phyloP scores from a whole-genome alignment of 2,888 invertebrate genomes.

The Mimachlamys varia region DNA sequence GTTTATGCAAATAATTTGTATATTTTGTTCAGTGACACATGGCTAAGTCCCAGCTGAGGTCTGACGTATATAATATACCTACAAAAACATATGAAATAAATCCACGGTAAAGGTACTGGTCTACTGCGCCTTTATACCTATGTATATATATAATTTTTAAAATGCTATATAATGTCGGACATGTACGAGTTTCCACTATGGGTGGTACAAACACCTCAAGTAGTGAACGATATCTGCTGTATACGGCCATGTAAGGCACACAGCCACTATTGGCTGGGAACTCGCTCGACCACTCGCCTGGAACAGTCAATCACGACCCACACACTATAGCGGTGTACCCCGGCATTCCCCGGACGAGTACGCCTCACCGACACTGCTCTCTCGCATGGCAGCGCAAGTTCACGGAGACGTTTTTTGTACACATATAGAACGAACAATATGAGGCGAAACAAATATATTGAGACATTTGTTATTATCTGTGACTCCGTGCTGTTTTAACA shows the following conservation, averaged over 20 bases:
- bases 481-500: conserved; percentile 22
- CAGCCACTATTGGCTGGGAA: conserved; percentile 18
- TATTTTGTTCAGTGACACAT: conserved; percentile 10
- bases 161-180: not conserved
- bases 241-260: not conserved
- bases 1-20: conserved; percentile 17
- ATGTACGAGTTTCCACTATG: conserved; percentile 19
- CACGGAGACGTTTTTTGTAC: not conserved
- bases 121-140: not conserved
- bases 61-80: not conserved
- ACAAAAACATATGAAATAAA: not conserved
- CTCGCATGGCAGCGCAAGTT: conserved; percentile 14
- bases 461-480: not conserved
- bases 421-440: not conserved
- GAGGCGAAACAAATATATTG: not conserved
- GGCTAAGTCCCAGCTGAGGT: not conserved
- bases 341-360: not conserved
- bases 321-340: not conserved
- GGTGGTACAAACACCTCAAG: conserved; percentile 6
- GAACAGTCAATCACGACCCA: conserved; percentile 47
- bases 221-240: not conserved
- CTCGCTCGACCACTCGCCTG: conserved; percentile 37
- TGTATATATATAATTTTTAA: not conserved
- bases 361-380: conserved; percentile 13
- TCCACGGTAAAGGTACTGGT: not conserved